phyloP scores from a whole-genome alignment of 2,888 invertebrate species.

The Marasmarcha lunaedactyla region DNA sequence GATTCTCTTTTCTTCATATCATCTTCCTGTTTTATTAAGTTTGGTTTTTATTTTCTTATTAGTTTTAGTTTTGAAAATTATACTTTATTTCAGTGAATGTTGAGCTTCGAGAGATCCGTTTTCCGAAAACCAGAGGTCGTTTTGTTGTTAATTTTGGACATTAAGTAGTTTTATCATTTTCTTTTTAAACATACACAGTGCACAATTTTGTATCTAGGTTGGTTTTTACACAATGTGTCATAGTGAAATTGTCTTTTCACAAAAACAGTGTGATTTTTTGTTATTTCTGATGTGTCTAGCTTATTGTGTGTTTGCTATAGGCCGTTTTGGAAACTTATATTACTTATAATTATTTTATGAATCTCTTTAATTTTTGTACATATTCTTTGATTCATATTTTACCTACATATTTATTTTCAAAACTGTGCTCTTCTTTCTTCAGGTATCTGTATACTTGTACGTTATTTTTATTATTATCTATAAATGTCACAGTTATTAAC shows the following conservation, averaged over 20 bases:
- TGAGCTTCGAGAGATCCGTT: slow-evolving; percentile 72
- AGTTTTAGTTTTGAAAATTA: slow-evolving; percentile 19
- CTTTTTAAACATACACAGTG: slow-evolving; percentile 35
- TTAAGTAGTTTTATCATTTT: slow-evolving; percentile 41
- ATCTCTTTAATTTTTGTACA: too few relatives aligned
- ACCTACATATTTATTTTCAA: slow-evolving; percentile 31
- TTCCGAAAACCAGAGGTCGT: slow-evolving; percentile 52
- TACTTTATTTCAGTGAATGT: slow-evolving; percentile 46
- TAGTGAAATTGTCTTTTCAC: slow-evolving; percentile 45
- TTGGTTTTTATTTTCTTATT: slow-evolving; percentile 27
- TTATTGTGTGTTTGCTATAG: slow-evolving; percentile 69
- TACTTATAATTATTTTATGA: slow-evolving; percentile 30
- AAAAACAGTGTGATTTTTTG: slow-evolving; percentile 47
- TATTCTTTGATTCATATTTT: slow-evolving; percentile 10
- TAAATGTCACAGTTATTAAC: neutral
- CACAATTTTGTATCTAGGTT: slow-evolving; percentile 44
- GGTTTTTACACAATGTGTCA: slow-evolving; percentile 43
- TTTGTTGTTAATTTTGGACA: slow-evolving; percentile 34
- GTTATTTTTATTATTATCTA: slow-evolving; percentile 18
- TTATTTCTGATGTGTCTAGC: slow-evolving; percentile 60
- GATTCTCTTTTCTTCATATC: slow-evolving; percentile 51
- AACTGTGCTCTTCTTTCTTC: slow-evolving; percentile 43
- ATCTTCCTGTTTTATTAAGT: slow-evolving; percentile 43
- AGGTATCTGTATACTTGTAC: slow-evolving; percentile 24
- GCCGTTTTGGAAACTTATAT: slow-evolving; percentile 65